Evolutionary conservation across 1,140 invertebrate genomes (phyloP).

Genomic region (Andricus grossulariae): DNA sequence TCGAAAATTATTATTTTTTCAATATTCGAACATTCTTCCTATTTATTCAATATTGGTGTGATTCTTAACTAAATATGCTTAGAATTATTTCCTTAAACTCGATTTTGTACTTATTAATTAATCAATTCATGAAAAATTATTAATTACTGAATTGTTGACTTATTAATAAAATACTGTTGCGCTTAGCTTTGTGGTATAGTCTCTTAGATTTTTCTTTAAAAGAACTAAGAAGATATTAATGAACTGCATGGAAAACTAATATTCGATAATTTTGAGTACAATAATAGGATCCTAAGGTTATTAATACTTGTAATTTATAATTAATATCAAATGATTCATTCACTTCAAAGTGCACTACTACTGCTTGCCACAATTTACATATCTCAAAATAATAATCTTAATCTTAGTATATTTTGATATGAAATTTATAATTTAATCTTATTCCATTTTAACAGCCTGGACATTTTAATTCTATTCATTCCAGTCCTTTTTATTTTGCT

Average conservation of each 20-base stretch:
- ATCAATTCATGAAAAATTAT: background rate
- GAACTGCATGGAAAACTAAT: background rate
- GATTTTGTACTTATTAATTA: too few relatives aligned
- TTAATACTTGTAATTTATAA: background rate
- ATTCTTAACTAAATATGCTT: too few relatives aligned
- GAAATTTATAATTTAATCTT: too few relatives aligned
- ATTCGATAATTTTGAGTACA: slow-evolving; percentile 4
- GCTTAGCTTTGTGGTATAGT: slow-evolving; percentile 6
- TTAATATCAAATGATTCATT: background rate
- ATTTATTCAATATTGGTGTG: background rate
- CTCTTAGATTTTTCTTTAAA: background rate
- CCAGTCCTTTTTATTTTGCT: too few relatives aligned
- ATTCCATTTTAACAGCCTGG: too few relatives aligned
- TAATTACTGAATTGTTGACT: background rate
- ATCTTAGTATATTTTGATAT: too few relatives aligned
- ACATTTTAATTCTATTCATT: too few relatives aligned
- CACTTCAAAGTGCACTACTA: background rate
- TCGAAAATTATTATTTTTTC: background rate
- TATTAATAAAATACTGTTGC: background rate
- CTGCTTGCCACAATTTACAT: background rate
- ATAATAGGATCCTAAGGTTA: slow-evolving; percentile 1
- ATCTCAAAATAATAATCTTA: background rate
- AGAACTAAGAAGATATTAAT: background rate
- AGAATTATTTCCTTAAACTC: too few relatives aligned
- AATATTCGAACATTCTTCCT: background rate